Evolutionary conservation across 2,113 vertebrate genomes (phyloP).

Genomic region (Oryctolagus cuniculus): mOryCun1.1 NC_091449.1:42309001-42309500

Average conservation of each 20-base stretch:
- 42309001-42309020: not conserved
- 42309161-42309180: not conserved
- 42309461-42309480: not conserved
- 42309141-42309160: not conserved
- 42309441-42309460: not conserved
- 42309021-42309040: not conserved
- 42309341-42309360: not conserved
- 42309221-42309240: not conserved
- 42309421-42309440: not conserved
- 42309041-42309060: not conserved
- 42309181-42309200: not conserved
- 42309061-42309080: not conserved
- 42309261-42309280: not conserved
- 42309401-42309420: not conserved
- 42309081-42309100: not conserved
- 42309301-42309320: not conserved
- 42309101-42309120: not conserved
- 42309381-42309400: not conserved
- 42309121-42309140: not conserved
- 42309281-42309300: not conserved
- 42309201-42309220: not conserved
- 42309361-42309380: not conserved
- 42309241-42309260: not conserved
- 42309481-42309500: not conserved
- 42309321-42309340: not conserved